Conservation (phyloP, 2,888 invertebrate genomes). For the Amiota mariae region DNA sequence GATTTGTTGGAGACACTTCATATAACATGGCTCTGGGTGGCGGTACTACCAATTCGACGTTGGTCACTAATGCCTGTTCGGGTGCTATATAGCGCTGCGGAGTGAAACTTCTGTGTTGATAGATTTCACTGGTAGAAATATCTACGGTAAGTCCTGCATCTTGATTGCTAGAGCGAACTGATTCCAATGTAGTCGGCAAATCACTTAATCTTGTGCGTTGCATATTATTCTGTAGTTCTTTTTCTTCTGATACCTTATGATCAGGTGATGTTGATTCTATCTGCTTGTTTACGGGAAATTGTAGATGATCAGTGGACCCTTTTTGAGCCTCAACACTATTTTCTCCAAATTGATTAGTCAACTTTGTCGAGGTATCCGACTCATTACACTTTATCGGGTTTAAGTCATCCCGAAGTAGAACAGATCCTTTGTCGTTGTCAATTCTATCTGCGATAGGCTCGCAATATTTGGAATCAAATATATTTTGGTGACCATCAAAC, state of each 20-base stretch:
- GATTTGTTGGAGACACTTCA: constrained; percentile 17
- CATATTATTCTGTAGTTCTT: not conserved
- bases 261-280: constrained; percentile 17
- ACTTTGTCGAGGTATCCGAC: too few relatives aligned
- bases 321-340: too few relatives aligned
- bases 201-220: constrained; percentile 14
- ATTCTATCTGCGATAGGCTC: too few relatives aligned
- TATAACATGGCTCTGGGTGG: constrained; percentile 39
- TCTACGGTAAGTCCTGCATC: not conserved
- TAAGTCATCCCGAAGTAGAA: too few relatives aligned
- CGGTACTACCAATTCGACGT: constrained; percentile 59
- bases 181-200: not conserved
- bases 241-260: not conserved
- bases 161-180: not conserved
- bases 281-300: not conserved
- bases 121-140: too few relatives aligned
- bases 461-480: too few relatives aligned
- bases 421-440: too few relatives aligned
- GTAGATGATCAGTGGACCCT: too few relatives aligned
- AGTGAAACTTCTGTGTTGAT: not conserved
- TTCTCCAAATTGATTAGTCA: too few relatives aligned
- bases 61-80: constrained; percentile 59
- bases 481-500: too few relatives aligned
- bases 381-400: too few relatives aligned
- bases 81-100: constrained; percentile 50